A percentile compares a stretch with the other conserved stretches of the same genome.
These are phyloP conservation scores for Corydoras sp. DNA, from an alignment of 2,113 vertebrate genomes.

Conservation along the genomic window DNA sequence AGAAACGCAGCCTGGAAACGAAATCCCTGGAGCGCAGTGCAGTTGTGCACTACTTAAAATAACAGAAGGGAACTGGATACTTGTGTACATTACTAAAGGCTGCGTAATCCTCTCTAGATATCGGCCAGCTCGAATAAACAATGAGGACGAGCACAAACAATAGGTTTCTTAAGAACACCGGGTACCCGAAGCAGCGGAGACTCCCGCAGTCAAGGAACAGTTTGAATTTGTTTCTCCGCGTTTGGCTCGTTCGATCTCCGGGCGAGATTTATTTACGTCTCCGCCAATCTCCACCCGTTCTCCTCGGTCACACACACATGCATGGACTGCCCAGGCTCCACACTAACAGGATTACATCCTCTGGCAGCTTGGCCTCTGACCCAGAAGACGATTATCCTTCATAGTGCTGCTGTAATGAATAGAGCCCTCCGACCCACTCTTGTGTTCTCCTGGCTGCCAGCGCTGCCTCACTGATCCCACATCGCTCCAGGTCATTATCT, in stretches of 20 bases:
- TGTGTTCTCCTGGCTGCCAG: background rate
- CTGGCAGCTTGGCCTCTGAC: constrained; percentile 28
- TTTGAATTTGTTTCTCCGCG: too few species aligned
- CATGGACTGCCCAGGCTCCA: background rate
- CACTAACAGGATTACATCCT: constrained; percentile 29
- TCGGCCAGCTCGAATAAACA: constrained; percentile 1
- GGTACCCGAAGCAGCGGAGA: too few species aligned
- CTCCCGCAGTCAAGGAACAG: too few species aligned
- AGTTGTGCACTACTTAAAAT: background rate
- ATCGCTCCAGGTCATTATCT: background rate
- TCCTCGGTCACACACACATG: background rate
- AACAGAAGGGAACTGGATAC: background rate
- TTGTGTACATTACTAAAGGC: background rate
- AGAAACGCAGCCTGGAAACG: background rate
- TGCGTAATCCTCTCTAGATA: constrained; percentile 3
- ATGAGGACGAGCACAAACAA: background rate
- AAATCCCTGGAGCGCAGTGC: background rate
- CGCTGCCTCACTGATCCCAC: constrained; percentile 1
- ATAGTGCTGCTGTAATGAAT: constrained; percentile 15
- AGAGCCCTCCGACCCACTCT: background rate
- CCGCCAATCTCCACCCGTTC: too few species aligned
- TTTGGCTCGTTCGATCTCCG: too few species aligned
- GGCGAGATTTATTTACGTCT: too few species aligned
- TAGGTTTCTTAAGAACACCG: background rate
- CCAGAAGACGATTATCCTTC: constrained; percentile 31